phyloP scores from a whole-genome alignment of 2,888 invertebrate genomes.

The Habrosyne pyritoides region DNA sequence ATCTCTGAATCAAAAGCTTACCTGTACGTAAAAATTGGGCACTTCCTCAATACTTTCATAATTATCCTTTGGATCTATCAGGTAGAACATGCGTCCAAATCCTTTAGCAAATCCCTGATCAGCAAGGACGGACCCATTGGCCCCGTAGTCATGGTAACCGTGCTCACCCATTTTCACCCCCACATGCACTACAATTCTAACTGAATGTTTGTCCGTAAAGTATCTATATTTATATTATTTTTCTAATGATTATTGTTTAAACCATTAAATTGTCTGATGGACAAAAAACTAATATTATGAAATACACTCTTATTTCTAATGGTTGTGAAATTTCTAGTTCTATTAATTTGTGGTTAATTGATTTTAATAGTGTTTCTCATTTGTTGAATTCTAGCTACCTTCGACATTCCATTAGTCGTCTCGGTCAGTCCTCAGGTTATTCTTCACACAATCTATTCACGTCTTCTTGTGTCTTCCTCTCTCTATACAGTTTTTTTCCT shows the following conservation, averaged over 20 bases:
- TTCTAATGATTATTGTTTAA: conserved; percentile 9
- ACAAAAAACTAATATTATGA: not conserved
- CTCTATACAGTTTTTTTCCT: too few relatives aligned
- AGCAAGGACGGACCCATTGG: conserved; percentile 14
- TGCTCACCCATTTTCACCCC: conserved; percentile 13
- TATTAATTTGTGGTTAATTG: not conserved
- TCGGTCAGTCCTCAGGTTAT: too few relatives aligned
- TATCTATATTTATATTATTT: conserved; percentile 12
- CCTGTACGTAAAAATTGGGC: conserved; percentile 87
- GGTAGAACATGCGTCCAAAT: conserved; percentile 85
- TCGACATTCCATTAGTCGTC: too few relatives aligned
- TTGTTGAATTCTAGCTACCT: too few relatives aligned
- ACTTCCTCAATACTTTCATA: conserved; percentile 84
- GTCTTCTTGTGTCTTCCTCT: too few relatives aligned
- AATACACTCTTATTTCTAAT: not conserved
- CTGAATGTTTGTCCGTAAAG: conserved; percentile 1
- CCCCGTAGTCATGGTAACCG: conserved; percentile 16
- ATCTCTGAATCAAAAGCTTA: conserved; percentile 68
- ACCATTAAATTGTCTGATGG: not conserved
- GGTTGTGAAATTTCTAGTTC: not conserved
- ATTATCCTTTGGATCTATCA: conserved; percentile 85
- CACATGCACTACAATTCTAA: not conserved
- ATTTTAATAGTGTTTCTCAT: not conserved
- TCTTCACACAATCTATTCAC: too few relatives aligned
- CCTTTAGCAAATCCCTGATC: conserved; percentile 57